These are phyloP conservation scores for Amblyopsis hoosieri DNA, from an alignment of 2,797 vertebrate species.

Conservation along the genomic window DNA sequence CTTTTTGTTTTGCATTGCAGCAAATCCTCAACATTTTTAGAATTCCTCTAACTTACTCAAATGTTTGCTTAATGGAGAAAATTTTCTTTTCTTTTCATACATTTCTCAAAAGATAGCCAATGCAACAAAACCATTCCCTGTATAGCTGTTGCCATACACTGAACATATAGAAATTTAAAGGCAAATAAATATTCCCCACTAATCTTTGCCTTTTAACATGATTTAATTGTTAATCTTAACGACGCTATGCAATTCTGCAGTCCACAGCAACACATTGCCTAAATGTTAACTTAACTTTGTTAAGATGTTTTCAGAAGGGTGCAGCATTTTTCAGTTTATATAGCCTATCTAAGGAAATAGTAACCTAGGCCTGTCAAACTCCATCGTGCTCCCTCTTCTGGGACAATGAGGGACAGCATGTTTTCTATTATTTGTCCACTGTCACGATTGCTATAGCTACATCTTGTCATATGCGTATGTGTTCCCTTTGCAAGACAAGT, in stretches of 20 bases:
- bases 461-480: too few relatives aligned
- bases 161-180: constrained; percentile 24
- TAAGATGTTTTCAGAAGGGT: constrained; percentile 21
- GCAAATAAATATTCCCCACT: constrained; percentile 5
- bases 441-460: neutral
- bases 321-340: constrained; percentile 24
- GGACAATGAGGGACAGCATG: constrained; percentile 24
- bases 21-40: constrained; percentile 35
- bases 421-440: neutral
- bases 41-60: constrained; percentile 45
- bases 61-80: constrained; percentile 47
- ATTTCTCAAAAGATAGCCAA: constrained; percentile 32
- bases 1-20: constrained; percentile 19
- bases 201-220: neutral
- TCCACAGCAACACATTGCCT: constrained; percentile 8
- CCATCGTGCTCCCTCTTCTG: constrained; percentile 60
- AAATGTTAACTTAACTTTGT: constrained; percentile 5
- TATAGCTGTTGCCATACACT: too few relatives aligned
- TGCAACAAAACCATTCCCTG: constrained; percentile 13
- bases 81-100: constrained; percentile 43
- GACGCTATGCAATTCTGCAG: constrained; percentile 14
- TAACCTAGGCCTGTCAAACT: neutral
- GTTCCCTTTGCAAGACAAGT: neutral
- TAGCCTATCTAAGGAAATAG: neutral
- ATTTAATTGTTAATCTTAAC: constrained; percentile 13